These are phyloP conservation scores for Crioceris asparagi DNA, from an alignment of 2,888 invertebrate genomes.

Conservation along the genomic window DNA sequence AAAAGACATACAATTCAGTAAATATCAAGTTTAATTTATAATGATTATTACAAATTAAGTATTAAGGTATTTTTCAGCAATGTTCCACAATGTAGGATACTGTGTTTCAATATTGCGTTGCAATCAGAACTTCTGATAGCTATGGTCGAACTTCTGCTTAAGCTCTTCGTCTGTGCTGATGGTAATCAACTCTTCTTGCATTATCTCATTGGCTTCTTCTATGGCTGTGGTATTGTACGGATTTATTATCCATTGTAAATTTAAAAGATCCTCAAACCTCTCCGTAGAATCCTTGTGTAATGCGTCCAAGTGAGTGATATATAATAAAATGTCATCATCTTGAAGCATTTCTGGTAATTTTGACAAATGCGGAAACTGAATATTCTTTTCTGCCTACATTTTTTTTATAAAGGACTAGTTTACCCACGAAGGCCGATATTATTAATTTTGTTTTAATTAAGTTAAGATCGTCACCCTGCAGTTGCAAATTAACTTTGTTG, in stretches of 20 bases:
- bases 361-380: neutral
- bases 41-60: too few species aligned
- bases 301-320: too few species aligned
- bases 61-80: too few species aligned
- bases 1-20: too few species aligned
- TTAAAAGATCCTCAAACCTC: too few species aligned
- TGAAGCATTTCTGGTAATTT: slow-evolving; percentile 3
- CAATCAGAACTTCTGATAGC: slow-evolving; percentile 3
- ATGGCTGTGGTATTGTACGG: slow-evolving; percentile 4
- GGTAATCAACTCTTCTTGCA: slow-evolving; percentile 3
- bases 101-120: slow-evolving; percentile 5
- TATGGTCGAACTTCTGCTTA: slow-evolving; percentile 1
- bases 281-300: too few species aligned
- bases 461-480: too few species aligned
- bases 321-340: slow-evolving; percentile 5
- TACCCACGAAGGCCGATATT: too few species aligned
- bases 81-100: too few species aligned
- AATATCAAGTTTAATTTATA: too few species aligned
- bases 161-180: slow-evolving; percentile 2
- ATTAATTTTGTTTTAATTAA: too few species aligned
- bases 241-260: slow-evolving; percentile 4
- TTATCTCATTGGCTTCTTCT: slow-evolving; percentile 5
- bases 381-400: slow-evolving; percentile 1
- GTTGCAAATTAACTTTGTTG: too few species aligned
- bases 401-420: slow-evolving; percentile 1